Conservation (phyloP, 2,797 vertebrate species). For the Harpagifer antarcticus region DNA sequence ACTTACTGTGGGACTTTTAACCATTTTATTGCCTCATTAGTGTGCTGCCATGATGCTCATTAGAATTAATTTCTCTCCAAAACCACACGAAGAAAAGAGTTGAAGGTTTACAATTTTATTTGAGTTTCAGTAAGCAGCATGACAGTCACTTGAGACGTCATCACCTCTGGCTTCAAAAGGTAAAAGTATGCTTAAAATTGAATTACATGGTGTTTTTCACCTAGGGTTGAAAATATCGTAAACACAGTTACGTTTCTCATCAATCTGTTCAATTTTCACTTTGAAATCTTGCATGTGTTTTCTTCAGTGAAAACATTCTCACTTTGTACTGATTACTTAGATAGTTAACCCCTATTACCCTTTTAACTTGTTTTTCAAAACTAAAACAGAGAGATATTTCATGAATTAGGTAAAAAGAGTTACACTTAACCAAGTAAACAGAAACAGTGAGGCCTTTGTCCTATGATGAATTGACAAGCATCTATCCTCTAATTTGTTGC, state of each 20-base stretch:
- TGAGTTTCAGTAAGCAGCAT: slow-evolving; percentile 33
- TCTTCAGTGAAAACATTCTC: background rate
- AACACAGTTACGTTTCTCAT: background rate
- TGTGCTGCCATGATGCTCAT: slow-evolving; percentile 41
- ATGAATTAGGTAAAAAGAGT: background rate
- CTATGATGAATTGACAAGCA: slow-evolving; percentile 52
- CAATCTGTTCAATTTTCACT: background rate
- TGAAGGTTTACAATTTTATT: slow-evolving; percentile 15
- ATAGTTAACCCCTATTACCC: slow-evolving; percentile 16
- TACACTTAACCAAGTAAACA: background rate
- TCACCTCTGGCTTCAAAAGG: background rate
- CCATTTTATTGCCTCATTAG: slow-evolving; percentile 33
- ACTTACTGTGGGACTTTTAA: slow-evolving; percentile 25
- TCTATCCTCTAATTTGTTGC: slow-evolving; percentile 75
- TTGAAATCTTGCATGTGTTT: background rate
- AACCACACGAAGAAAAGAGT: slow-evolving; percentile 25
- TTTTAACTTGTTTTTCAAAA: slow-evolving; percentile 48
- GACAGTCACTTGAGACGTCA: slow-evolving; percentile 17
- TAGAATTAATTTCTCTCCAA: slow-evolving; percentile 46
- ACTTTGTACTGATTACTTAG: background rate
- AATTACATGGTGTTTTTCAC: background rate
- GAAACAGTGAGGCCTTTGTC: slow-evolving; percentile 7
- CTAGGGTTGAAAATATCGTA: background rate
- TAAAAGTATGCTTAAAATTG: background rate
- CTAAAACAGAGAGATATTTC: slow-evolving; percentile 33